phyloP scores from a whole-genome alignment of 1,140 invertebrate genomes.

The Drosophila parvula region DNA sequence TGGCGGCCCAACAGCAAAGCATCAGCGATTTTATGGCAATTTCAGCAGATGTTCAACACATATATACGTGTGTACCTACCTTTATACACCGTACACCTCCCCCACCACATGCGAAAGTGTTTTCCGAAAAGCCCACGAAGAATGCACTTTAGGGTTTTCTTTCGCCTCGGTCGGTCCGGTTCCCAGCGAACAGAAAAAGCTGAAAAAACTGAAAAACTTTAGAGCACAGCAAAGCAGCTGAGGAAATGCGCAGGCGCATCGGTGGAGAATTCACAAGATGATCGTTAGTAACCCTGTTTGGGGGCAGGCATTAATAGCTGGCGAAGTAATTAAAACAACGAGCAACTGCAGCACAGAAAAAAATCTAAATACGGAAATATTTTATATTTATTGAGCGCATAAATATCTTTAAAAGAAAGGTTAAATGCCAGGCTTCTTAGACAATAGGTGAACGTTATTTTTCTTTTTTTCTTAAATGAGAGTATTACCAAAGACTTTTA shows the following conservation, averaged over 20 bases:
- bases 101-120: slow-evolving; percentile 12
- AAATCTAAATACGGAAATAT: background rate
- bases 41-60: slow-evolving; percentile 58
- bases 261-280: slow-evolving; percentile 52
- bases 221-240: slow-evolving; percentile 23
- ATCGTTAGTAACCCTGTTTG: slow-evolving; percentile 47
- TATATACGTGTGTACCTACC: background rate
- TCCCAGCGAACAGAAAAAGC: slow-evolving; percentile 22
- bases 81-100: background rate
- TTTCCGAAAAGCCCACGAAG: slow-evolving; percentile 39
- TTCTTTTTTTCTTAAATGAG: too few relatives aligned
- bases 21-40: slow-evolving; percentile 52
- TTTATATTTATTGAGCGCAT: background rate
- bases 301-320: slow-evolving; percentile 40
- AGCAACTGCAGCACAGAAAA: slow-evolving; percentile 33
- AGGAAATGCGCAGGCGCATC: slow-evolving; percentile 50
- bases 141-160: slow-evolving; percentile 55
- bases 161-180: slow-evolving; percentile 13
- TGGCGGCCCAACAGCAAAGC: slow-evolving; percentile 35
- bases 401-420: background rate
- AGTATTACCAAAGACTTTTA: too few relatives aligned
- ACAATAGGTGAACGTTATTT: background rate
- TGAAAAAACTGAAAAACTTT: slow-evolving; percentile 21
- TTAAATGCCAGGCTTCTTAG: background rate
- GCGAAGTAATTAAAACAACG: slow-evolving; percentile 55